phyloP scores from a whole-genome alignment of 2,888 invertebrate genomes.

The Andrena haemorrhoa region DNA sequence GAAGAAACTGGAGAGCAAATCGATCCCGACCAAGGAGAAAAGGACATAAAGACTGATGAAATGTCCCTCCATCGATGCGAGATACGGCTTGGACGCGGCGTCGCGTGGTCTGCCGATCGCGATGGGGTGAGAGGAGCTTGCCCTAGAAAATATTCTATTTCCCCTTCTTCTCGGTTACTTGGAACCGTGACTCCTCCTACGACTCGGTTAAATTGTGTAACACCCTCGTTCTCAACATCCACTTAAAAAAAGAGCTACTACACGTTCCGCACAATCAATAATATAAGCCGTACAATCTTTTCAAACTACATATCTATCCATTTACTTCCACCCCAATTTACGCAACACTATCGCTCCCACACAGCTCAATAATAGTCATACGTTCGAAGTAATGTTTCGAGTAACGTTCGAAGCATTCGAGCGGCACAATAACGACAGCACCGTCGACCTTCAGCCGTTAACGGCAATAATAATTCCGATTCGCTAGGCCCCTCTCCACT shows the following conservation, averaged over 20 bases:
- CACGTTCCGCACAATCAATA: background rate
- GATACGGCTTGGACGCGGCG: slow-evolving; percentile 52
- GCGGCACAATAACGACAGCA: no score
- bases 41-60: slow-evolving; percentile 37
- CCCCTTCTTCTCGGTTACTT: background rate
- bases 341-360: no score
- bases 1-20: slow-evolving; percentile 23
- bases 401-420: no score
- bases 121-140: slow-evolving; percentile 38
- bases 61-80: slow-evolving; percentile 37
- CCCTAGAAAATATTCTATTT: slow-evolving; percentile 49
- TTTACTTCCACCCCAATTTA: background rate
- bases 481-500: no score
- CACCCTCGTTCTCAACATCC: background rate
- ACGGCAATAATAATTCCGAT: no score
- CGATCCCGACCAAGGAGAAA: slow-evolving; percentile 37
- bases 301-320: background rate
- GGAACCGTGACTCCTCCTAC: background rate
- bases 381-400: no score
- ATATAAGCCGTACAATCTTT: background rate
- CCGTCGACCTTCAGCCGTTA: no score
- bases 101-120: slow-evolving; percentile 43
- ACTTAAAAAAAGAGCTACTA: background rate
- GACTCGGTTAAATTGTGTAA: slow-evolving; percentile 7
- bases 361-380: no score